Evolutionary conservation across 2,888 invertebrate species (phyloP).

Genomic region (Drosophila sordidula): DNA sequence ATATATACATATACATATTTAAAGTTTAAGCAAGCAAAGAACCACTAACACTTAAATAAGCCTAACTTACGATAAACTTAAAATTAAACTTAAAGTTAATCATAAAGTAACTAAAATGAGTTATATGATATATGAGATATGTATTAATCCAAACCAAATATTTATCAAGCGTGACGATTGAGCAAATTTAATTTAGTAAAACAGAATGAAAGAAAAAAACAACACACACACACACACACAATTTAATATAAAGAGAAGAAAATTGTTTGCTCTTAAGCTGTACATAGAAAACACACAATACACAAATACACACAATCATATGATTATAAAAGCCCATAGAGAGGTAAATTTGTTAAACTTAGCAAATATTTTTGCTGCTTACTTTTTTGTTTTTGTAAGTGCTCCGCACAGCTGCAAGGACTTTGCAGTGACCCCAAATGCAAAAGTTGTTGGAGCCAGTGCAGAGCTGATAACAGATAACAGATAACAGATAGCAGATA

Average conservation of each 20-base stretch:
- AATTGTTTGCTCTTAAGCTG: slow-evolving; percentile 51
- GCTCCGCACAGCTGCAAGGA: slow-evolving; percentile 38
- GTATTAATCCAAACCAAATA: slow-evolving; percentile 65
- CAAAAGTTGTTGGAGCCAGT: slow-evolving; percentile 46
- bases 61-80: slow-evolving; percentile 69
- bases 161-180: slow-evolving; percentile 56
- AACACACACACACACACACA: slow-evolving; percentile 12
- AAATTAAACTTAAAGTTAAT: slow-evolving; percentile 59
- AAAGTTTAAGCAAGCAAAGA: slow-evolving; percentile 77
- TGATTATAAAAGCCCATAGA: slow-evolving; percentile 35
- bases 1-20: slow-evolving; percentile 53
- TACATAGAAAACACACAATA: slow-evolving; percentile 52
- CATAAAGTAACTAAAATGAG: slow-evolving; percentile 61
- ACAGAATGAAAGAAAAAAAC: not conserved
- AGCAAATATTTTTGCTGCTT: slow-evolving; percentile 23
- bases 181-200: slow-evolving; percentile 61
- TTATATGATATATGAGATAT: slow-evolving; percentile 59
- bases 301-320: slow-evolving; percentile 28
- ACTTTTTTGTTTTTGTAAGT: slow-evolving; percentile 18
- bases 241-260: slow-evolving; percentile 19
- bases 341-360: slow-evolving; percentile 41
- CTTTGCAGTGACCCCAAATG: slow-evolving; percentile 53
- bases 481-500: not conserved
- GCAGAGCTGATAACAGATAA: slow-evolving; percentile 18
- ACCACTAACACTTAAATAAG: slow-evolving; percentile 80